phyloP scores from a whole-genome alignment of 1,140 invertebrate genomes.

The Chironomus striatipennis region DNA sequence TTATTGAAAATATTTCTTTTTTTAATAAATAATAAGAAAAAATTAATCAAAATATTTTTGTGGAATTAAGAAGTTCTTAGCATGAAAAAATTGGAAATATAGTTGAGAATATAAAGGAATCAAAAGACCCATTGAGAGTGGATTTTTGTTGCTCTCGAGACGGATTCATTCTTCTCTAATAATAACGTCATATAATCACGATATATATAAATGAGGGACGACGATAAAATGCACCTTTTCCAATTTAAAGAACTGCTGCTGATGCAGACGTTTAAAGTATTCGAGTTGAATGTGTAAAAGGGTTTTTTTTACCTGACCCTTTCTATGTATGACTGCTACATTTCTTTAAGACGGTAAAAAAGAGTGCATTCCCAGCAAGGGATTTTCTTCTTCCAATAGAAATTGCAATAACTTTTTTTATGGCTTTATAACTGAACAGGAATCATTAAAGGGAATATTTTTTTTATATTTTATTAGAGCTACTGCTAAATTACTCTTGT shows the following conservation, averaged over 20 bases:
- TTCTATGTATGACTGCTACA: neutral
- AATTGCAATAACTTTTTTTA: constrained; percentile 23
- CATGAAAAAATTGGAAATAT: neutral
- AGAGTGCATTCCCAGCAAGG: constrained; percentile 21
- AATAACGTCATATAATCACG: neutral
- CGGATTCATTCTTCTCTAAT: neutral
- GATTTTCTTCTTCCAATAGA: neutral
- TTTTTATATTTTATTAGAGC: constrained; percentile 24
- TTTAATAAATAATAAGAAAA: neutral
- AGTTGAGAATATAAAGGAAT: constrained; percentile 10
- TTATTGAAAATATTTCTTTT: no score
- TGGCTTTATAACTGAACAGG: constrained; percentile 19
- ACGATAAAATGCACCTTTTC: constrained; percentile 18
- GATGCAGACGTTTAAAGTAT: neutral
- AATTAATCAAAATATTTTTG: neutral
- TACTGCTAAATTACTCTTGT: neutral
- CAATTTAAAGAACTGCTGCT: neutral
- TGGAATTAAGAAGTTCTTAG: neutral
- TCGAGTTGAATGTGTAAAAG: constrained; percentile 16
- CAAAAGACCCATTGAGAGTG: neutral
- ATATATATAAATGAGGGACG: neutral
- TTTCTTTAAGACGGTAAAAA: neutral
- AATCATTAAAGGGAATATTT: neutral
- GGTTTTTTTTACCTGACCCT: constrained; percentile 17
- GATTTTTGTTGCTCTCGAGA: neutral